Base-by-base conservation (phyloP, 2,888 invertebrate species). In the Parthenolecanium corni region DNA sequence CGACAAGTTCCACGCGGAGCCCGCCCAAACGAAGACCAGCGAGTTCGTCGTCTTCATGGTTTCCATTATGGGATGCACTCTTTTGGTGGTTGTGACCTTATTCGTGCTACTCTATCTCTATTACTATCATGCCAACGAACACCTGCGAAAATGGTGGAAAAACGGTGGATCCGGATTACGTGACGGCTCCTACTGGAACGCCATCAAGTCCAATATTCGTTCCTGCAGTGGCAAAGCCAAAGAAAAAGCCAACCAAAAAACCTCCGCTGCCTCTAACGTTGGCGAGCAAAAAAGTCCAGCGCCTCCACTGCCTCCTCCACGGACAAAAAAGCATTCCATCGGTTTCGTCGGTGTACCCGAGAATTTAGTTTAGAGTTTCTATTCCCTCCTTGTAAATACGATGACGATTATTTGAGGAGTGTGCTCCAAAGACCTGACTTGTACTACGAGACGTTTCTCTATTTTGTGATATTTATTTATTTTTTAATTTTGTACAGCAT, bases 41-140 rank as follows among this genome's bases (percentile, higher is more conserved):
- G 71, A 74, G 77, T 69, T 72, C 74, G 67, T 73, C 75, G 0
- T 72, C 74, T 62, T 75, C 76, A 4, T 76, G 74, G 14, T 76
- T 74, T 65, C 66, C 46, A 47, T 65, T 42, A 65, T 74, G 63
- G 69, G 73, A 68, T 71, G 72, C 65, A 66, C 74, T 61, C 62
- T 85, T 68, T 79, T 85, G 68, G 79, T 81, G n/a, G 73, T 82
- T 66, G 74, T 84, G 74, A 76, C 83, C 70, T 81, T 83, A 51
- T 73, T 83, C 70, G 80, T 81, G 65, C 74, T 79, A 68, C 76
- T 86, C 71, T 82, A 81, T 66, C 78, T 82, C 65, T 76, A 86
- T 69, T 87, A 86, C 74, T 76, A 84, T 70, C 85, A 86, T 74
- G 86, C 84, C 72, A 86, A 86, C 76, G 82, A 84, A 74, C 81